Percentiles rank a stretch among this genome's conserved stretches.
These are phyloP conservation scores for Sycophila texana DNA, from an alignment of 2,888 invertebrate genomes.

Conservation along the genomic window DNA sequence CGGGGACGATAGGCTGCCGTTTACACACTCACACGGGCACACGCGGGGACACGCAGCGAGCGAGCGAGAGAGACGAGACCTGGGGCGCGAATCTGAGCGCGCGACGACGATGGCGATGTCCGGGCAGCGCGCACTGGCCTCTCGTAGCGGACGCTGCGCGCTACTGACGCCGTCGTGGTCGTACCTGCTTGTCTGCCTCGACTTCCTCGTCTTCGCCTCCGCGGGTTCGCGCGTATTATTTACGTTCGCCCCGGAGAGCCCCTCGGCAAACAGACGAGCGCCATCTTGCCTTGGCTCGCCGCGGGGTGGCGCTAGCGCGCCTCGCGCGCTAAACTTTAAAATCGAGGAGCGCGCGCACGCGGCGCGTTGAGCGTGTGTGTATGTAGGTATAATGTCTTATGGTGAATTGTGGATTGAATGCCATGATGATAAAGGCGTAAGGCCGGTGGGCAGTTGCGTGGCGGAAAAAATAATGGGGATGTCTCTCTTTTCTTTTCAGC, in stretches of 20 bases:
- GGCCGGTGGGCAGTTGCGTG: too few relatives aligned
- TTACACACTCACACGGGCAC: not conserved
- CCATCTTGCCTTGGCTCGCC: constrained; percentile 65
- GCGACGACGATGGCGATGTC: too few relatives aligned
- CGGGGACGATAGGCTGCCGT: not conserved
- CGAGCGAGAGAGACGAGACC: too few relatives aligned
- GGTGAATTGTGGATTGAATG: too few relatives aligned
- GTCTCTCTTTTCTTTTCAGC: too few relatives aligned
- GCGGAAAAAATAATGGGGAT: too few relatives aligned
- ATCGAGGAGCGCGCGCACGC: too few relatives aligned
- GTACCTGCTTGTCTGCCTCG: not conserved
- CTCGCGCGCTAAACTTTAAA: constrained; percentile 14
- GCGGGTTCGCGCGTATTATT: constrained; percentile 64
- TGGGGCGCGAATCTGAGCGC: not conserved
- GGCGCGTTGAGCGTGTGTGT: too few relatives aligned
- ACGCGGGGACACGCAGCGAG: not conserved
- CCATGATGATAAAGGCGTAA: too few relatives aligned
- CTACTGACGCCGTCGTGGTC: not conserved
- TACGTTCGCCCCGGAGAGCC: constrained; percentile 67
- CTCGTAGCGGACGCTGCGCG: not conserved
- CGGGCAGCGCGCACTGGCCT: not conserved
- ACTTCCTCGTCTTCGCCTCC: constrained; percentile 39
- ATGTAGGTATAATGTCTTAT: too few relatives aligned
- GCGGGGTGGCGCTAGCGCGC: constrained; percentile 24
- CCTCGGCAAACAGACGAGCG: constrained; percentile 71